A percentile compares a stretch with the other conserved stretches of the same genome.
phyloP scores from a whole-genome alignment of 2,888 invertebrate species.

The Hyalella azteca region DNA sequence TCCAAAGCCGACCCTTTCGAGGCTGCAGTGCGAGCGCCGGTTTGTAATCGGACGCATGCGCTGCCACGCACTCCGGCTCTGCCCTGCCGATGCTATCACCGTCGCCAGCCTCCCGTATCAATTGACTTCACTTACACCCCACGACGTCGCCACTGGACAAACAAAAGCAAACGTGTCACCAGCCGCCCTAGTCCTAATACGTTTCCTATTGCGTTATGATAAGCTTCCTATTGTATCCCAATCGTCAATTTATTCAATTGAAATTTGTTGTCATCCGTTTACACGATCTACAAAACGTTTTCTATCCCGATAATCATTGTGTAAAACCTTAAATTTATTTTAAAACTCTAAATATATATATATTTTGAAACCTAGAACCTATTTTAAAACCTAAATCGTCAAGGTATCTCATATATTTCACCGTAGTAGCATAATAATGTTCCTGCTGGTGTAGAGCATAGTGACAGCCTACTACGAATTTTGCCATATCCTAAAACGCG shows the following conservation, averaged over 20 bases:
- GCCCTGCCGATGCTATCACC: not conserved
- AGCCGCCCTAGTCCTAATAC: constrained; percentile 1
- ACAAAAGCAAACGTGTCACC: not conserved
- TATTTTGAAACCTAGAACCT: not conserved
- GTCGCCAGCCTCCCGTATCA: constrained; percentile 2
- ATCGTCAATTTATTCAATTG: not conserved
- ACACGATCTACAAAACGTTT: not conserved
- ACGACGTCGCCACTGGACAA: not conserved
- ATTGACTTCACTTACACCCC: constrained; percentile 4
- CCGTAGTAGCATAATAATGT: no score
- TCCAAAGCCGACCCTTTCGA: not conserved
- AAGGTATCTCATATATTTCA: no score
- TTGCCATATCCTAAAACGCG: no score
- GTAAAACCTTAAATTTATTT: not conserved
- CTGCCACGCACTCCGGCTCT: constrained; percentile 24
- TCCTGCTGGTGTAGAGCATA: no score
- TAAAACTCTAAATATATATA: not conserved
- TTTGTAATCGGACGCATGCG: not conserved
- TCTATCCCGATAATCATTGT: not conserved
- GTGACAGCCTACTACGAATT: no score
- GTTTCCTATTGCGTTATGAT: constrained; percentile 1
- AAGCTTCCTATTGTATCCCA: not conserved
- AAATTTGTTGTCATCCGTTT: not conserved
- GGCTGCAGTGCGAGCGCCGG: not conserved
- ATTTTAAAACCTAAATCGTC: not conserved